A percentile compares a stretch with the other conserved stretches of the same genome.
Conservation (phyloP, 2,888 invertebrate species). For the Tenthredo mesomela region DNA sequence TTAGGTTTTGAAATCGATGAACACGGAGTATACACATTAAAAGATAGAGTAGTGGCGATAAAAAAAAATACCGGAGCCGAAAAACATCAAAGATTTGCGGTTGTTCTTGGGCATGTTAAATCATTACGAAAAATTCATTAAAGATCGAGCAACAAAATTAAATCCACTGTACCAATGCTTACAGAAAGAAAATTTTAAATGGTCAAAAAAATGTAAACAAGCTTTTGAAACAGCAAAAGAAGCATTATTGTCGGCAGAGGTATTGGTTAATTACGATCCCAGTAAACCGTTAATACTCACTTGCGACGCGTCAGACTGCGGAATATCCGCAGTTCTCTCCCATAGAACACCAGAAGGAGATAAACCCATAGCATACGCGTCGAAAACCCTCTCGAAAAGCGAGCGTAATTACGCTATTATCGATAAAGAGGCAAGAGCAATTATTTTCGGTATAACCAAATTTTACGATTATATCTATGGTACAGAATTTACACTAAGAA, state of each 20-base stretch:
- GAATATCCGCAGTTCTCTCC: slow-evolving; percentile 51
- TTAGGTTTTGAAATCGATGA: slow-evolving; percentile 31
- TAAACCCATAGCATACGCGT: slow-evolving; percentile 9
- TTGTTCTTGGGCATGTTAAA: slow-evolving; percentile 46
- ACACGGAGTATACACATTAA: slow-evolving; percentile 35
- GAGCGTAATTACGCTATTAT: background rate
- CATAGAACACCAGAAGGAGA: slow-evolving; percentile 49
- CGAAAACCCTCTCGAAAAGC: slow-evolving; percentile 20
- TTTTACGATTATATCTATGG: slow-evolving; percentile 22
- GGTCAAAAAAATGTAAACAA: slow-evolving; percentile 32
- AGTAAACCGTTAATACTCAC: slow-evolving; percentile 53
- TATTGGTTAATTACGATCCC: slow-evolving; percentile 57
- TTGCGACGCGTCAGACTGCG: slow-evolving; percentile 54
- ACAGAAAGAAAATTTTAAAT: slow-evolving; percentile 38
- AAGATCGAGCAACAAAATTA: slow-evolving; percentile 13
- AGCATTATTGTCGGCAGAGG: slow-evolving; percentile 7
- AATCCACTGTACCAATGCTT: slow-evolving; percentile 49
- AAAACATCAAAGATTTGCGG: slow-evolving; percentile 46
- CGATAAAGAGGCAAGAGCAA: slow-evolving; percentile 17
- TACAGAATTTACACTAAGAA: background rate
- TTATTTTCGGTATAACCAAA: slow-evolving; percentile 17
- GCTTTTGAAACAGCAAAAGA: slow-evolving; percentile 47
- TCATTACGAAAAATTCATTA: slow-evolving; percentile 10
- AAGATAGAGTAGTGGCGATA: slow-evolving; percentile 35
- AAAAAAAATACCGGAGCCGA: slow-evolving; percentile 40